Percentiles rank a stretch among this genome's conserved stretches.
These are phyloP conservation scores for Melanophora roralis DNA, from an alignment of 2,888 invertebrate genomes.

Conservation along the genomic window DNA sequence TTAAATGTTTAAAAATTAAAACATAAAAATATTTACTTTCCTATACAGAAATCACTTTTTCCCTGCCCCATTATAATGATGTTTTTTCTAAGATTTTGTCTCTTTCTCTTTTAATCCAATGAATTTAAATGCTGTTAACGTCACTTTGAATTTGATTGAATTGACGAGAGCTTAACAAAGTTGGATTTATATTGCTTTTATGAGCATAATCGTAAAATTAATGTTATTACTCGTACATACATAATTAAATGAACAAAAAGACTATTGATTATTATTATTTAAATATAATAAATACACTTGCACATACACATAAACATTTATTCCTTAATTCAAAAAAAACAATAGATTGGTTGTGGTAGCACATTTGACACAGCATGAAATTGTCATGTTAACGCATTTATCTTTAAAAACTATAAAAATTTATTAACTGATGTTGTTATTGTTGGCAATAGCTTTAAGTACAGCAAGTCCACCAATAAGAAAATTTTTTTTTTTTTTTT, in stretches of 20 bases:
- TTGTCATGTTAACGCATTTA: conserved; percentile 69
- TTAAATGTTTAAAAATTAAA: no score
- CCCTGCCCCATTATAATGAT: not conserved
- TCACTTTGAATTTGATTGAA: conserved; percentile 48
- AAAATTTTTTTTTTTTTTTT: no score
- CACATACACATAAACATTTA: not conserved
- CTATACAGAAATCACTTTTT: conserved; percentile 7
- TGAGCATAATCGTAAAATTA: conserved; percentile 53
- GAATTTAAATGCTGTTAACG: conserved; percentile 44
- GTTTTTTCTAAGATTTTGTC: conserved; percentile 20
- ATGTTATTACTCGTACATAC: conserved; percentile 52
- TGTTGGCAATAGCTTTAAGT: no score
- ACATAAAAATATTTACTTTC: not conserved
- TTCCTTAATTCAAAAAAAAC: conserved; percentile 51
- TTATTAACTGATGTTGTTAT: conserved; percentile 14
- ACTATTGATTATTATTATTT: conserved; percentile 24
- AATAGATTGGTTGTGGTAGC: conserved; percentile 51
- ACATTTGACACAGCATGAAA: conserved; percentile 59
- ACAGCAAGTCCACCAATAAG: no score
- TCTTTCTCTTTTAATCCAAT: conserved; percentile 35
- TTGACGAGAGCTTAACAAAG: conserved; percentile 49
- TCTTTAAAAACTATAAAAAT: conserved; percentile 63
- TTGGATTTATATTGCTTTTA: conserved; percentile 44
- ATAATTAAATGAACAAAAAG: conserved; percentile 3
- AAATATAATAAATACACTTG: conserved; percentile 63